Percentiles rank a stretch among this genome's conserved stretches.
phyloP scores from a whole-genome alignment of 2,888 invertebrate species.

The Pogonocherus hispidulus region DNA sequence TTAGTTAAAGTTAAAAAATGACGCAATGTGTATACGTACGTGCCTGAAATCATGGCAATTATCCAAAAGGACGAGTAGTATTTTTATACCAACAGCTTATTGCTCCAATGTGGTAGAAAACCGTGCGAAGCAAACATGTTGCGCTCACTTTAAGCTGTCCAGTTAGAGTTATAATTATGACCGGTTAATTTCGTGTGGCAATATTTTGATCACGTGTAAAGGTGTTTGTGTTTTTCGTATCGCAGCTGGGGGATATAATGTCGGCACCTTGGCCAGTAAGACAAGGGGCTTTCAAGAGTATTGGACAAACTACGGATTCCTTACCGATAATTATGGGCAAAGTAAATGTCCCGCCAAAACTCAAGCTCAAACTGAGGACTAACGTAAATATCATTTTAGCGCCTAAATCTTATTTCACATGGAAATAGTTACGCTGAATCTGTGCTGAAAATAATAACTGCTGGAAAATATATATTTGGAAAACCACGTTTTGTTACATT shows the following conservation, averaged over 20 bases:
- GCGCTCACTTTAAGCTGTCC: constrained; percentile 3
- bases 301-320: constrained; percentile 63
- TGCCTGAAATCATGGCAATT: constrained; percentile 43
- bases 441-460: no score
- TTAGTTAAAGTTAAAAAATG: constrained; percentile 11
- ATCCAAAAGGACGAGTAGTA: constrained; percentile 47
- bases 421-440: no score
- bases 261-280: constrained; percentile 82
- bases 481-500: no score
- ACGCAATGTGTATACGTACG: constrained; percentile 26
- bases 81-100: constrained; percentile 46
- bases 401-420: background rate
- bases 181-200: constrained; percentile 16
- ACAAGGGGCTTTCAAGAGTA: constrained; percentile 72
- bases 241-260: constrained; percentile 61
- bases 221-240: constrained; percentile 9
- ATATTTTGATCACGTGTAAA: constrained; percentile 18
- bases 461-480: no score
- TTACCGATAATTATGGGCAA: constrained; percentile 43
- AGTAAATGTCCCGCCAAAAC: constrained; percentile 49
- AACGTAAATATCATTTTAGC: constrained; percentile 39
- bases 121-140: constrained; percentile 11
- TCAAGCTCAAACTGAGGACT: constrained; percentile 44
- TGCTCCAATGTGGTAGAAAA: constrained; percentile 21
- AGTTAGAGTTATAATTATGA: constrained; percentile 8